Conservation (phyloP, 2,888 invertebrate species). For the Noctua janthe region DNA sequence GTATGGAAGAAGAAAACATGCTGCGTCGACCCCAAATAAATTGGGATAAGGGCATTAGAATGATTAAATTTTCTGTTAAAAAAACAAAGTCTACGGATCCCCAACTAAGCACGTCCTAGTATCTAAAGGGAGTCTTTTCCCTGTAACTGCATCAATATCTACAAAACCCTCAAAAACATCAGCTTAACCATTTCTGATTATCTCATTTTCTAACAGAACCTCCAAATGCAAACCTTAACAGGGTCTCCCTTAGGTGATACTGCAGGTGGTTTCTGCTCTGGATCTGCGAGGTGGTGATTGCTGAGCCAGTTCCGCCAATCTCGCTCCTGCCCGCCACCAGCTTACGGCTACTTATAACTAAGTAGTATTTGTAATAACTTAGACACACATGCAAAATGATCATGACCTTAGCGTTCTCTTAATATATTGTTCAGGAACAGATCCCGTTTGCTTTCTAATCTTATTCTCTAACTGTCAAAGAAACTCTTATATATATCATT, state of each 20-base stretch:
- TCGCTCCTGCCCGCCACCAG: constrained; percentile 26
- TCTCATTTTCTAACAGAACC: not conserved
- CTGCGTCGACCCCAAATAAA: not conserved
- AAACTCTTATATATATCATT: not conserved
- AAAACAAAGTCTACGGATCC: no score
- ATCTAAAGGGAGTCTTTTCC: not conserved
- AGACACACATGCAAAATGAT: constrained; percentile 34
- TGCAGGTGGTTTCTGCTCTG: constrained; percentile 20
- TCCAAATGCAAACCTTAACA: constrained; percentile 40
- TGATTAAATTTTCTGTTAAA: not conserved
- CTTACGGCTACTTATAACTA: constrained; percentile 23
- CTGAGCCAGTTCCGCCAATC: constrained; percentile 33
- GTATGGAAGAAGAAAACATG: not conserved
- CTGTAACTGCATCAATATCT: not conserved
- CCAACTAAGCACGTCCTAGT: not conserved
- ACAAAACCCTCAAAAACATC: not conserved
- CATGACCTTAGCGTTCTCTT: constrained; percentile 5
- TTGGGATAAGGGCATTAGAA: not conserved
- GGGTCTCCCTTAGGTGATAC: constrained; percentile 4
- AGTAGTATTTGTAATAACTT: constrained; percentile 16
- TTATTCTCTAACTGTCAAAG: not conserved
- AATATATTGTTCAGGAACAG: not conserved
- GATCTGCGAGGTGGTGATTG: constrained; percentile 5
- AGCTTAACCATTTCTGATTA: not conserved
- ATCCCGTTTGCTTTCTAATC: not conserved